Base-by-base conservation (phyloP, 1,140 invertebrate genomes). In the Adelges cooleyi region DNA sequence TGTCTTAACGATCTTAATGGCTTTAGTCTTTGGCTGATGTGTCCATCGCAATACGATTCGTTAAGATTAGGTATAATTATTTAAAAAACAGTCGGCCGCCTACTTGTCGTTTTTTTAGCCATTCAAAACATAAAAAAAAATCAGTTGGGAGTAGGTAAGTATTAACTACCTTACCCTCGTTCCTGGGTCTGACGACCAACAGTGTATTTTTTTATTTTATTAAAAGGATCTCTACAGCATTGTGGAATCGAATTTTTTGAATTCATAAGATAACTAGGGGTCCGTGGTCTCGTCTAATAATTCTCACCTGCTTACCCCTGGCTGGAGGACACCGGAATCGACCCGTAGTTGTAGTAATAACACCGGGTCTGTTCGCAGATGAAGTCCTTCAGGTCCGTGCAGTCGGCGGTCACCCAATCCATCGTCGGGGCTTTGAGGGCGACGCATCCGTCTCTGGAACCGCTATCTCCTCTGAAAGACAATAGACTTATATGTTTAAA, bases 261-360 rank as follows among this genome's bases (percentile, higher is more conserved):
- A n/a, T 48, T 20, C 46, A n/a, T n/a, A n/a, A n/a, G n/a, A n/a
- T n/a, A n/a, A n/a, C n/a, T n/a, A n/a, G n/a, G n/a, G 27, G n/a
- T 13, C 44, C 17, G 25, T 20, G 15, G 50, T 46, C 9, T 40
- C 18, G 23, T 40, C 29, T 50, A 59, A 29, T 42, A 67, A 65
- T 67, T 67, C 80, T 81, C 80, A 81, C 80, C 80, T 82, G 76
- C 80, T 89, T 90, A 90, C 87, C 86, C 87, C 87, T 90, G 86
- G 81, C 85, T 82, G 71, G 86, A 85, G 72, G 86, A 87, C 72
- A 89, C 86, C 73, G 86, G 86, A 80, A 89, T 89, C 76, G 86
- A 88, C 74, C 87, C 87, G 76, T 90, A 91, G 78, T 91, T 90
- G 80, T 89, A 90, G 78, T 89, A 91, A 78, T 90, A 90, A 78